phyloP scores from a whole-genome alignment of 2,888 invertebrate species.

The Hydropsyche betteni region DNA sequence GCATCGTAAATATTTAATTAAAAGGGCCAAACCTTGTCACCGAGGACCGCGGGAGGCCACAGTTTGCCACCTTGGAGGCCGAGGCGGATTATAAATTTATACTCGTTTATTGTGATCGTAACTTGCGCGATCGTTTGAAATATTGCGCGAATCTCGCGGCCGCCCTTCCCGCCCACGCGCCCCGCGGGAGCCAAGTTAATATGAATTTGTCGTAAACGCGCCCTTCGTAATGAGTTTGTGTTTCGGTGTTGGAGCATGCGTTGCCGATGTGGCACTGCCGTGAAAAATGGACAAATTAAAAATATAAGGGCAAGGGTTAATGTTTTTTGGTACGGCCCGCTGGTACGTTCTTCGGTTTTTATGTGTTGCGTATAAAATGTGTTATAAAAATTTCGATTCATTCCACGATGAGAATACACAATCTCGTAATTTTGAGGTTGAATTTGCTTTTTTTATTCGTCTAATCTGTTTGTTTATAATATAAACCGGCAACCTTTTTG shows the following conservation, averaged over 20 bases:
- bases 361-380: too few relatives aligned
- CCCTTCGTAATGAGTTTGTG: conserved; percentile 22
- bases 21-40: conserved; percentile 15
- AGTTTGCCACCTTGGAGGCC: conserved; percentile 25
- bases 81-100: conserved; percentile 40
- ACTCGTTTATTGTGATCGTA: conserved; percentile 42
- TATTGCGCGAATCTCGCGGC: conserved; percentile 24
- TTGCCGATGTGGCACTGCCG: too few relatives aligned
- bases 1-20: conserved; percentile 48
- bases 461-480: too few relatives aligned
- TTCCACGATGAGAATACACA: too few relatives aligned
- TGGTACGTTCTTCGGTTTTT: too few relatives aligned
- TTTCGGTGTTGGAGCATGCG: not conserved
- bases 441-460: too few relatives aligned
- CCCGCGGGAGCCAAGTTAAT: not conserved
- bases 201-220: conserved; percentile 32
- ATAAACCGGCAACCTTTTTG: too few relatives aligned
- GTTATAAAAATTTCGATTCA: too few relatives aligned
- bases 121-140: conserved; percentile 38
- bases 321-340: too few relatives aligned
- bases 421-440: too few relatives aligned
- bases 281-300: too few relatives aligned
- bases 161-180: not conserved
- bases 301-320: too few relatives aligned
- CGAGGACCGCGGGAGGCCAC: conserved; percentile 14